Percentiles rank a stretch among this genome's conserved stretches.
These are phyloP conservation scores for Temnothorax curvispinosus DNA, from an alignment of 1,140 invertebrate genomes.

Conservation along the genomic window DNA sequence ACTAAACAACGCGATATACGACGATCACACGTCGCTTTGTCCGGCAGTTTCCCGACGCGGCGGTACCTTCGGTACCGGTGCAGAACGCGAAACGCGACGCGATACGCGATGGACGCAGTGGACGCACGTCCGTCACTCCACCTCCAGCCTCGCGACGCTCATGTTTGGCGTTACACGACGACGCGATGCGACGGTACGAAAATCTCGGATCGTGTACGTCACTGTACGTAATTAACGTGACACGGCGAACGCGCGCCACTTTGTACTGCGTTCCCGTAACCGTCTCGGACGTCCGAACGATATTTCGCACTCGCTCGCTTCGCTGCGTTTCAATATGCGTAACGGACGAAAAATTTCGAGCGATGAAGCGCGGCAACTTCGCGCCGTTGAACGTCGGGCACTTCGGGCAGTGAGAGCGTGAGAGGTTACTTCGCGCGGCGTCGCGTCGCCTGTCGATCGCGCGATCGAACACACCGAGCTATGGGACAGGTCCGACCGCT, in stretches of 20 bases:
- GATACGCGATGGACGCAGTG: no score
- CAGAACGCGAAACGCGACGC: background rate
- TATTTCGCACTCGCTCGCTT: background rate
- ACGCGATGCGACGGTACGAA: background rate
- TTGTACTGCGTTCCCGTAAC: background rate
- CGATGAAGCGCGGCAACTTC: background rate
- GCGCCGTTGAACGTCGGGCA: background rate
- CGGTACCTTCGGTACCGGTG: background rate
- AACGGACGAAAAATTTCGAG: background rate
- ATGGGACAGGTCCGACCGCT: background rate
- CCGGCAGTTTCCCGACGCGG: background rate
- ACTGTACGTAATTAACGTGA: background rate
- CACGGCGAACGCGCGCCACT: background rate
- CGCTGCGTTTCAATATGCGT: background rate
- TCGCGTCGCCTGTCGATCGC: background rate
- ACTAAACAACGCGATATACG: slow-evolving; percentile 3
- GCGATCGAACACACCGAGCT: no score
- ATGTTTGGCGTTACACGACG: no score
- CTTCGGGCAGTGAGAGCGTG: background rate
- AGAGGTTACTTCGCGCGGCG: background rate
- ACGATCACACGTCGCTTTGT: background rate
- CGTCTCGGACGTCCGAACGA: background rate
- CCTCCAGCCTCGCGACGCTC: no score
- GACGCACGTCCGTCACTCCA: no score
- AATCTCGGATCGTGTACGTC: background rate